Evolutionary conservation across 92 coral and sea anemone species (phyloP), one percentile per base, ranked within the genome.

Genomic region (Nematostella vectensis): DNA sequence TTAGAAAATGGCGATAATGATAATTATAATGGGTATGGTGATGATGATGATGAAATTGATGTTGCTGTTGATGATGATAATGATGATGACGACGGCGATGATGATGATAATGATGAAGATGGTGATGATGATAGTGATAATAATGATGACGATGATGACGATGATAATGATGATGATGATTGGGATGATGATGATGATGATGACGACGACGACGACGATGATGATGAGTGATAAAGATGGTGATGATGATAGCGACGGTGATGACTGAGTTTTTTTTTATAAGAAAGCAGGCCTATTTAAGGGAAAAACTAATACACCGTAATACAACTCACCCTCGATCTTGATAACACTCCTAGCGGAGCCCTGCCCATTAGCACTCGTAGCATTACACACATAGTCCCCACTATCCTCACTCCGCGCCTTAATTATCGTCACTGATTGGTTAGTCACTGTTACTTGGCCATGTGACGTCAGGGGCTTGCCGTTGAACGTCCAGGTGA

Each of bases 401-500:
- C 65, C 94, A 17, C 42, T 39, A 18, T 68, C 65, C 0, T 18
- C 54, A 20, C 42, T 39, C 25, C 25, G 47, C 30, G 65, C 54
- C 25, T 43, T 55, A 13, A 25, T 17, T 19, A 78, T 66, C 65
- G 58, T 31, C 75, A 72, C 27, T 21, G 85, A 69, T 47, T 65
- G 78, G 59, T 75, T 61, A 17, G 27, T 58, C 37, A 82, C 53
- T n/a, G 58, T 67, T 50, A 51, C 74, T 2, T 67, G 54, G 39
- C 69, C 60, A 2, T 67, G 45, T 40, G 72, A 61, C 25, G 70
- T 77, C 29, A 81, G 57, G 9, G 58, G 67, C 16, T 64, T 59
- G 31, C 79, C 79, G 21, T 66, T 63, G 31, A 65, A 63, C 22
- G 48, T 55, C 87, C 87, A 83, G 54, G 68, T 40, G 12, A 70